phyloP scores from a whole-genome alignment of 2,888 invertebrate species.

The Gastracanthus pulcherrimus region DNA sequence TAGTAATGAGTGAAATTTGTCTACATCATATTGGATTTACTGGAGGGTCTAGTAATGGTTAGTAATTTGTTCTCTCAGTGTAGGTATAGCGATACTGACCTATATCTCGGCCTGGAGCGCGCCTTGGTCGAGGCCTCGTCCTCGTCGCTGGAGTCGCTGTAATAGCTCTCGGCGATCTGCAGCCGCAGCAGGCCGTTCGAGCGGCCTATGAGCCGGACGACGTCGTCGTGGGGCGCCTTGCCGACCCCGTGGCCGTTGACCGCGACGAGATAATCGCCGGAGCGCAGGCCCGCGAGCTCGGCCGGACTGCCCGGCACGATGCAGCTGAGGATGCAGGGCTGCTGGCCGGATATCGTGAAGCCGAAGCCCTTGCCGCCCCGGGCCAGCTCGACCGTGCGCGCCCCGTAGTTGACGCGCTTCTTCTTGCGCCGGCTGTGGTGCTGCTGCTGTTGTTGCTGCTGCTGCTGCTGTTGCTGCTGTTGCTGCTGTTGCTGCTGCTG shows the following conservation, averaged over 20 bases:
- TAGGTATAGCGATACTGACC: too few species aligned
- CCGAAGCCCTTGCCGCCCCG: slow-evolving; percentile 95
- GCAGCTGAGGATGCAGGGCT: slow-evolving; percentile 96
- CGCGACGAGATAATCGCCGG: slow-evolving; percentile 94
- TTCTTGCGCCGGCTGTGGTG: slow-evolving; percentile 83
- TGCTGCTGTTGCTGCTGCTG: slow-evolving; percentile 76
- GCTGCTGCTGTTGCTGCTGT: slow-evolving; percentile 14
- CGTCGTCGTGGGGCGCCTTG: slow-evolving; percentile 95
- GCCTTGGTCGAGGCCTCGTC: slow-evolving; percentile 81
- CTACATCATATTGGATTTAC: too few species aligned
- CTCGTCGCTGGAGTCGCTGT: slow-evolving; percentile 91
- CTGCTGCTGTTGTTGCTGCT: slow-evolving; percentile 59
- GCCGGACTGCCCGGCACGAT: slow-evolving; percentile 95
- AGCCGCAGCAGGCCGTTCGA: slow-evolving; percentile 90
- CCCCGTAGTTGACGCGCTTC: slow-evolving; percentile 86
- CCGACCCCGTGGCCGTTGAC: slow-evolving; percentile 95
- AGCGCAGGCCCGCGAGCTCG: slow-evolving; percentile 91
- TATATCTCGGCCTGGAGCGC: slow-evolving; percentile 82
- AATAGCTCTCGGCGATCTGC: slow-evolving; percentile 92
- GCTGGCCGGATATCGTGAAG: slow-evolving; percentile 98
- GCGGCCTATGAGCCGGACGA: slow-evolving; percentile 93
- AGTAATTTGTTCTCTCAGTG: too few species aligned
- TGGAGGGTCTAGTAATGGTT: too few species aligned
- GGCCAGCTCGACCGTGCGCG: slow-evolving; percentile 90
- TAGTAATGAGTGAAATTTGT: too few species aligned